These are phyloP conservation scores for Hylyphantes graminicola DNA, from an alignment of 1,140 invertebrate genomes.

Conservation along the genomic window DNA sequence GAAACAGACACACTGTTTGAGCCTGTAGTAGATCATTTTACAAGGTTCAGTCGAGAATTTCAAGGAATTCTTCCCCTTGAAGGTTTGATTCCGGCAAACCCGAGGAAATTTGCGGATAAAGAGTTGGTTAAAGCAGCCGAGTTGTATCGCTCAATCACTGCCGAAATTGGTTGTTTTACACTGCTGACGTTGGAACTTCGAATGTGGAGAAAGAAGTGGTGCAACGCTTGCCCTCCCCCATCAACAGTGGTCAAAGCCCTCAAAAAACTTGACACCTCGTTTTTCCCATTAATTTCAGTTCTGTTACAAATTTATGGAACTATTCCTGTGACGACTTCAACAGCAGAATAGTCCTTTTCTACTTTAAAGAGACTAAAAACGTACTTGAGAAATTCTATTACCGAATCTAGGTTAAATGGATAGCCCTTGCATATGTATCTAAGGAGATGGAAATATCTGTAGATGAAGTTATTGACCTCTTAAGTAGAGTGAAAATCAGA, in stretches of 20 bases:
- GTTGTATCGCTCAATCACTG: not conserved
- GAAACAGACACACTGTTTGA: not conserved
- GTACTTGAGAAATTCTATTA: not conserved
- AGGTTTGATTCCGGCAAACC: constrained; percentile 5
- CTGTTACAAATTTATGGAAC: not conserved
- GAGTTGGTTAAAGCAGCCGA: not conserved
- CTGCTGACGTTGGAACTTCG: not conserved
- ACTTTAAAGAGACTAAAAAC: not conserved
- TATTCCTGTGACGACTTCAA: not conserved
- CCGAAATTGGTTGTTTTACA: not conserved
- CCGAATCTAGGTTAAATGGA: not conserved
- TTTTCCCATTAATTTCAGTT: not conserved
- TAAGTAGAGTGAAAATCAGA: not conserved
- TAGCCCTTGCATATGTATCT: not conserved
- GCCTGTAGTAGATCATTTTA: not conserved
- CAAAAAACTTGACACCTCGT: not conserved
- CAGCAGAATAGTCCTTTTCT: not conserved
- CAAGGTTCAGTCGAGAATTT: not conserved
- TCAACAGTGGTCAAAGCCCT: not conserved
- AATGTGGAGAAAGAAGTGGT: constrained; percentile 2
- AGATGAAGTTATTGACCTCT: not conserved
- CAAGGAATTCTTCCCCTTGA: constrained; percentile 10
- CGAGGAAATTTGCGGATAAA: not conserved
- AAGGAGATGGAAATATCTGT: not conserved
- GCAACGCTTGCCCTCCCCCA: not conserved